Base-by-base conservation (phyloP, 2,797 vertebrate species). In the Rhinella marina region DNA sequence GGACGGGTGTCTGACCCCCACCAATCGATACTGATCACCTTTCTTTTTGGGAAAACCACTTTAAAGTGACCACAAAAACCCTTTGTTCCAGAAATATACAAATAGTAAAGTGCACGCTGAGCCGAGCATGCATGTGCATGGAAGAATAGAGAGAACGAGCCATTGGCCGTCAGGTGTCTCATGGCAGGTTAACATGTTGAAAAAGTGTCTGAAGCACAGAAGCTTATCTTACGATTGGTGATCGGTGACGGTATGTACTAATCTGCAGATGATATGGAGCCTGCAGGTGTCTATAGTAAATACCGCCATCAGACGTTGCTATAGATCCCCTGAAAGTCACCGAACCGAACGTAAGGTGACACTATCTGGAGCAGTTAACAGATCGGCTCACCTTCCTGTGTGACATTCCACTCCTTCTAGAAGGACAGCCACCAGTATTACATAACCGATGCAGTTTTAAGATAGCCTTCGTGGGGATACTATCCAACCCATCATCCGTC, bases 321-420 rank as follows among this genome's bases (percentile, higher is more conserved):
- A 54, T 57, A 27, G 56, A 61, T 62, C 8, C 14, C 6, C 32
- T 11, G 56, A 25, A 21, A 23, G 29, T 32, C 7, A 27, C 68
- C n/a, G 52, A 29, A 29, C 82, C n/a, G 54, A 29, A 29, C 82
- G 68, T 82, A 81, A 81, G 79, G 41, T 64, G 56, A 80, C 86
- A 66, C 86, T 87, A 82, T 82, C n/a, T 27, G 21, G 21, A 78
- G 81, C 50, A 57, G 81, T 61, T 84, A 88, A 32, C 61, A 14
- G 73, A 80, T 61, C 21, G 5, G 25, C 23, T 84, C 73, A 23
- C 73, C 27, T 84, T 88, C 29, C 81, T 14, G 52, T 66, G 75
- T 84, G 87, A 79, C 81, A 79, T 88, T 79, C 79, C 48, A 76
- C 54, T 32, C 59, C n/a, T 27, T 21, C 62, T 86, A 41, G 41